Percentiles rank a stretch among this genome's conserved stretches.
phyloP scores from a whole-genome alignment of 1,140 invertebrate genomes.

The Chelonus insularis region DNA sequence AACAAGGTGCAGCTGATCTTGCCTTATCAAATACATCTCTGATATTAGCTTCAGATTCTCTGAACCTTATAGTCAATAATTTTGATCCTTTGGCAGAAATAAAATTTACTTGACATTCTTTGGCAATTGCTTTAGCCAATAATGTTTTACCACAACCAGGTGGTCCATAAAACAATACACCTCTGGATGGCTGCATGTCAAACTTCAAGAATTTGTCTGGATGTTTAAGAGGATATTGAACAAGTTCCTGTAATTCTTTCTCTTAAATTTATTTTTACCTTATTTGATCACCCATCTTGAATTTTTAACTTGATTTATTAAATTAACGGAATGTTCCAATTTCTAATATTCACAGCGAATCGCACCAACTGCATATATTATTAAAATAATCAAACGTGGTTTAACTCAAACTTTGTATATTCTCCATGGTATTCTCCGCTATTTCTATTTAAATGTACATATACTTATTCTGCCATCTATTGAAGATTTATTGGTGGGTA shows the following conservation, averaged over 20 bases:
- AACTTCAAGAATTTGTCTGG: constrained; percentile 99
- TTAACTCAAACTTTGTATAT: too few species aligned
- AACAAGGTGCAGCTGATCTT: constrained; percentile 97
- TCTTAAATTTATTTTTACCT: constrained; percentile 63
- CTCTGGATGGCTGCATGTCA: constrained; percentile 98
- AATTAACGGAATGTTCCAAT: too few species aligned
- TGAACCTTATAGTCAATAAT: constrained; percentile 99
- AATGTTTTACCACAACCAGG: constrained; percentile 98
- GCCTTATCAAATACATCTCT: constrained; percentile 99
- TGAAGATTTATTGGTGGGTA: too few species aligned
- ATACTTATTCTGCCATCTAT: too few species aligned
- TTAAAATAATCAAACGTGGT: too few species aligned
- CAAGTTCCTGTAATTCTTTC: constrained; percentile 95
- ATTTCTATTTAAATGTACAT: too few species aligned
- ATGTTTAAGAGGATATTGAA: constrained; percentile 99
- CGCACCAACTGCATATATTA: too few species aligned
- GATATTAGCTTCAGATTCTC: constrained; percentile 99
- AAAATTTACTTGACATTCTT: constrained; percentile 99
- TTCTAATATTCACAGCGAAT: too few species aligned
- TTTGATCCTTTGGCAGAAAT: constrained; percentile 99
- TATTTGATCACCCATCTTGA: constrained; percentile 51
- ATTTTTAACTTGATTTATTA: neutral
- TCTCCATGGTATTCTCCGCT: too few species aligned
- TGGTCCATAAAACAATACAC: constrained; percentile 98
- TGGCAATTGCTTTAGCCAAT: constrained; percentile 98